Percentiles rank a stretch among this genome's conserved stretches.
These are phyloP conservation scores for Agrotis puta DNA, from an alignment of 2,888 invertebrate species.

Conservation along the genomic window DNA sequence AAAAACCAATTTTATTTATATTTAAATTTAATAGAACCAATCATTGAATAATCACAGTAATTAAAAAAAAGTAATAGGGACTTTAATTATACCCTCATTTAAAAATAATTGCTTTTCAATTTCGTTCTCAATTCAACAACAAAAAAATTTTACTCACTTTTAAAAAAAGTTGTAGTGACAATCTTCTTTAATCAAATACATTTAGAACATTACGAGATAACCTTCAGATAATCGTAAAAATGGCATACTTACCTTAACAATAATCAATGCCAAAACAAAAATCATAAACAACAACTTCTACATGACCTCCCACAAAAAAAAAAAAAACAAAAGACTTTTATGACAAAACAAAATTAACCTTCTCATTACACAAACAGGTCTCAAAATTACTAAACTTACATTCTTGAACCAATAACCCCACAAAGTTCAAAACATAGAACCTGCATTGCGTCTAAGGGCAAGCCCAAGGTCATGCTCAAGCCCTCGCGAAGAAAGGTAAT, in stretches of 20 bases:
- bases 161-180: no score
- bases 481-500: slow-evolving; percentile 54
- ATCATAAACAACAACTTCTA: background rate
- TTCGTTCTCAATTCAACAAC: no score
- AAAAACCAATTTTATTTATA: no score
- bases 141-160: no score
- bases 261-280: background rate
- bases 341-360: background rate
- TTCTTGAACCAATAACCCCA: slow-evolving; percentile 10
- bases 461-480: slow-evolving; percentile 71
- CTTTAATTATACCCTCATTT: no score
- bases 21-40: no score
- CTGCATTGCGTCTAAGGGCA: slow-evolving; percentile 77
- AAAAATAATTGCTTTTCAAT: no score
- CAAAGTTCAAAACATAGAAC: slow-evolving; percentile 57
- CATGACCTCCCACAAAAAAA: background rate
- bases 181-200: no score
- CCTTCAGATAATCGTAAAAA: no score
- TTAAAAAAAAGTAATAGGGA: no score
- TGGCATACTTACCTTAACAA: background rate
- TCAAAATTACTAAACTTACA: background rate
- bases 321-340: background rate
- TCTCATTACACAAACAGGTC: background rate
- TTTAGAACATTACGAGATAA: no score
- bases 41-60: no score